Base-by-base conservation (phyloP, 1,140 invertebrate genomes). In the Paralvinella palmiformis region DNA sequence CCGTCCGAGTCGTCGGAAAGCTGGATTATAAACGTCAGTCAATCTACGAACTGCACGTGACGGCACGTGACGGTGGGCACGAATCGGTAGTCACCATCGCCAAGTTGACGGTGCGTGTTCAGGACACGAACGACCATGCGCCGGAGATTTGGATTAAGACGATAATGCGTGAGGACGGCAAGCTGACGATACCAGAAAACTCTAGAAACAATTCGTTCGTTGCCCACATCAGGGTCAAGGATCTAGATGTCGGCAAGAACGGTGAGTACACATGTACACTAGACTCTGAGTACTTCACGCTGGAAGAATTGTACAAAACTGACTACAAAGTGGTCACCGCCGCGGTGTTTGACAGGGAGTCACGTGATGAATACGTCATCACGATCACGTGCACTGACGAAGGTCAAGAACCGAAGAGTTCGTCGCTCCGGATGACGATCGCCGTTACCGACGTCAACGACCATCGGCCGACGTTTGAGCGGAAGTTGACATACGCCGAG, bases 41-140 rank as follows among this genome's bases (percentile, higher is more conserved):
- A 10, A 31, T 20, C 37, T 96, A 94, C 79, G 86, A 88, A 74
- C 87, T 98, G 64, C 83, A 86, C 62, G 88, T 97, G 0, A 84
- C 92, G n/a, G 94, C 94, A 0, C 88, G 86, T 77, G 94, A 98
- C 83, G 91, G 93, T 82, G 93, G 92, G 17, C 87, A 85, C 68
- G 92, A 92, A 15, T 86, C 88, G 0, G 88, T 93, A 73, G 90
- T 89, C 6, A 91, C 92, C 6, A 91, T 90, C 0, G 91, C 91
- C 1, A 91, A 89, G 0, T 88, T 97, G 31, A 84, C 85, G 65
- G 78, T 97, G 1, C 85, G 82, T 57, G 84, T 97, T 7, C 81
- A 88, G 35, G 94, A 97, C 81, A 86, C 91, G 1, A 96, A 97
- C 77, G 55, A 57, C 32, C 24, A 57, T 33, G 6, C 24, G 10